phyloP scores from a whole-genome alignment of 2,888 invertebrate genomes.

The Prosopocoilus inquinatus region DNA sequence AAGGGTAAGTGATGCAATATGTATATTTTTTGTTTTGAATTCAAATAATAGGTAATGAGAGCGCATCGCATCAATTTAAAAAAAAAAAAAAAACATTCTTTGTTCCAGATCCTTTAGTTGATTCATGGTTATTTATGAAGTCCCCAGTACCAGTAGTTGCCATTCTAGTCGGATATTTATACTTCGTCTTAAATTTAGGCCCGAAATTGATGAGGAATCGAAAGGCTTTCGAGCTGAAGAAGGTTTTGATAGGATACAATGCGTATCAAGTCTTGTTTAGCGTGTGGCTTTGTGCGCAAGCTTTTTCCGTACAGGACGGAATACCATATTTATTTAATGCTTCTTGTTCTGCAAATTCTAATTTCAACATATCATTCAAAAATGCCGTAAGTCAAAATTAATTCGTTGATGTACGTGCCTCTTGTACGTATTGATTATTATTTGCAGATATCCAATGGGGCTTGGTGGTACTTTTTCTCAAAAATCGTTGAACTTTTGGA shows the following conservation, averaged over 20 bases:
- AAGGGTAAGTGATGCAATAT: constrained; percentile 48
- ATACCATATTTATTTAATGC: constrained; percentile 2
- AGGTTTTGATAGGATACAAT: constrained; percentile 76
- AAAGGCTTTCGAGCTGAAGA: constrained; percentile 71
- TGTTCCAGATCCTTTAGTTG: constrained; percentile 69
- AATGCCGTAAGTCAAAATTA: not conserved
- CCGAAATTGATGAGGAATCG: constrained; percentile 74
- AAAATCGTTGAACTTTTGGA: constrained; percentile 77
- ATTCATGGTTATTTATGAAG: constrained; percentile 76
- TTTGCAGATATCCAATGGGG: constrained; percentile 60
- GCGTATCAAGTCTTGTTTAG: constrained; percentile 86
- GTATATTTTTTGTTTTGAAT: not conserved
- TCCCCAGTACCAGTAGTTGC: constrained; percentile 69
- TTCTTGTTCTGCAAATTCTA: not conserved
- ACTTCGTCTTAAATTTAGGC: constrained; percentile 73
- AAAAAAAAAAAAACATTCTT: not conserved
- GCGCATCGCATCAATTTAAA: no score
- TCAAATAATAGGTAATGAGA: no score
- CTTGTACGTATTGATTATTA: constrained; percentile 6
- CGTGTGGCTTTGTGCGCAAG: constrained; percentile 57
- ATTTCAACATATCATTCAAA: not conserved
- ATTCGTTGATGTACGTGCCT: no score
- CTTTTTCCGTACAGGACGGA: constrained; percentile 6
- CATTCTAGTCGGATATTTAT: constrained; percentile 64
- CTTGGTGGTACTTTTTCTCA: constrained; percentile 79